Conservation (phyloP, 2,797 vertebrate species). For the Manis pentadactyla region DNA sequence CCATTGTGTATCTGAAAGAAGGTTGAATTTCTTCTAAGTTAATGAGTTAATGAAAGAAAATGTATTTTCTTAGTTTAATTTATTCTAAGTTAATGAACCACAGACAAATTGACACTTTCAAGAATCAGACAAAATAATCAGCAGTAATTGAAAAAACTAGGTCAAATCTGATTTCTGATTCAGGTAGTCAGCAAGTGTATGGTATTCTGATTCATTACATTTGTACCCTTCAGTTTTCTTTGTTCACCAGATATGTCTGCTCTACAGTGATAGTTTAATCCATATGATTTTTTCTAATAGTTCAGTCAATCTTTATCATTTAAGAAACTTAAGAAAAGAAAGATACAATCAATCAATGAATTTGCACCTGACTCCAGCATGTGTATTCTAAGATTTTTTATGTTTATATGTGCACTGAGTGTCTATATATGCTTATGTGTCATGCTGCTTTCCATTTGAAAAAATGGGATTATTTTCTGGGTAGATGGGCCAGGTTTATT, state of each 20-base stretch:
- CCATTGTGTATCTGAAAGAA: neutral
- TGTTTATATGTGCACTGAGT: rapidly evolving
- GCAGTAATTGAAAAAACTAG: neutral
- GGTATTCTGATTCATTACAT: neutral
- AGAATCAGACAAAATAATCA: neutral
- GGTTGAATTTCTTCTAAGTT: neutral
- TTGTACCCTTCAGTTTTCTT: neutral
- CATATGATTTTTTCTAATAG: neutral
- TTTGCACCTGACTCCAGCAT: neutral
- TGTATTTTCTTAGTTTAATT: neutral
- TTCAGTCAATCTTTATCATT: neutral
- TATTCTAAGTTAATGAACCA: neutral
- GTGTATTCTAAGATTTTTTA: neutral
- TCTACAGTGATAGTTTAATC: neutral
- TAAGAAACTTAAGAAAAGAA: neutral
- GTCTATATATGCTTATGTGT: neutral
- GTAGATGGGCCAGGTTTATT: neutral
- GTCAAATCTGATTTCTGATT: neutral
- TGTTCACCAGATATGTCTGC: neutral
- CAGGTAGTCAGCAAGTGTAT: neutral
- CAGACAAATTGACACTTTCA: neutral
- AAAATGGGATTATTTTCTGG: neutral
- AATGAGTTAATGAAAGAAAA: neutral
- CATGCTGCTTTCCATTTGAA: neutral
- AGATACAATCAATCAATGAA: neutral